Percentiles rank a stretch among this genome's conserved stretches.
Evolutionary conservation across 2,113 vertebrate species (phyloP).

Genomic region (Epinephelus fuscoguttatus): DNA sequence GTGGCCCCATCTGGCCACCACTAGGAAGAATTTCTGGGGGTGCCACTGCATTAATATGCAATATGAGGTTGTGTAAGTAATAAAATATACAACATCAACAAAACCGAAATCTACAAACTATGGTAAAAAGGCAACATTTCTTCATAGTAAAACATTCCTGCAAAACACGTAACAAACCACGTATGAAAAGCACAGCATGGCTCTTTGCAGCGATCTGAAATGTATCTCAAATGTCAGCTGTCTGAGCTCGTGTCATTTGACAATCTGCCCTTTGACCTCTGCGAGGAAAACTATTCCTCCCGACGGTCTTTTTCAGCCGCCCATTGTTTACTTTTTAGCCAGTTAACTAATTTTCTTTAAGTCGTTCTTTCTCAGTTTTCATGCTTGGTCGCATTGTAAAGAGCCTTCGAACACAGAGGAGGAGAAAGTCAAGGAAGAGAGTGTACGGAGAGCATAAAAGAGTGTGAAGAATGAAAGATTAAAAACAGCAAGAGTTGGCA

Average conservation of each 20-base stretch:
- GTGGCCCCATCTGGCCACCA: too few relatives aligned
- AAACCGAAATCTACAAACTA: background rate
- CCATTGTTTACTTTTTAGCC: constrained; percentile 66
- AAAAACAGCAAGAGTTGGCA: background rate
- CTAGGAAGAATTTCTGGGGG: too few relatives aligned
- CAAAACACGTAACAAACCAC: background rate
- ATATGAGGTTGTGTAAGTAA: background rate
- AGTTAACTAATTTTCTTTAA: constrained; percentile 63
- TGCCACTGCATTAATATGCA: background rate
- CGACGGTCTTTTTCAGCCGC: constrained; percentile 52
- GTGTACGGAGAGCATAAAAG: background rate
- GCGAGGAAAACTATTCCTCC: constrained; percentile 66
- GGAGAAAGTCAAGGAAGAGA: background rate
- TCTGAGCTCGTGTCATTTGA: constrained; percentile 65
- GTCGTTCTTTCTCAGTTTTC: constrained; percentile 38
- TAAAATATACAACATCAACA: background rate
- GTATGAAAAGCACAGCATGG: constrained; percentile 16
- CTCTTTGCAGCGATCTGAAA: constrained; percentile 18
- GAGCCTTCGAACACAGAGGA: constrained; percentile 10
- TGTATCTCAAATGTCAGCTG: constrained; percentile 63
- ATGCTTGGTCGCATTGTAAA: constrained; percentile 37
- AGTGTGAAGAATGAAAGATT: background rate
- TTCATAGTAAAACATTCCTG: background rate
- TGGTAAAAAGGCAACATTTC: background rate
- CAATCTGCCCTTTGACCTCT: constrained; percentile 71